phyloP scores from a whole-genome alignment of 2,797 vertebrate genomes.

The Myotis myotis region DNA sequence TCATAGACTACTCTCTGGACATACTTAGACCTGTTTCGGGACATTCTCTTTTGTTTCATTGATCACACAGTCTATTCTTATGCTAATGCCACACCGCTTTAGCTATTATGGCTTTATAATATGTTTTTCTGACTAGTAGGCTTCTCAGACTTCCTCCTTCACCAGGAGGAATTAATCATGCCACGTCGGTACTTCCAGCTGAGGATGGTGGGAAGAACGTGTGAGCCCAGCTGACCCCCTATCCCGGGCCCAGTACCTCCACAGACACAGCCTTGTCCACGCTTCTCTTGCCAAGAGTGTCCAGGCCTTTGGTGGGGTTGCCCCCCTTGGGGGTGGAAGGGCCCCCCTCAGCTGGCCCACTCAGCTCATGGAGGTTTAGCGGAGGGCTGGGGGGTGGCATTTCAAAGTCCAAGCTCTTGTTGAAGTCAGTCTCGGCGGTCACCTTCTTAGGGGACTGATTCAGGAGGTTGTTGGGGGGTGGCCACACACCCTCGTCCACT shows the following conservation, averaged over 20 bases:
- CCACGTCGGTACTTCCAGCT: not conserved
- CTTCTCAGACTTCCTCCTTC: not conserved
- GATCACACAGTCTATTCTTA: not conserved
- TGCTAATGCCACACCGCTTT: not conserved
- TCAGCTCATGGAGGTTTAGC: conserved; percentile 90
- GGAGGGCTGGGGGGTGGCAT: conserved; percentile 90
- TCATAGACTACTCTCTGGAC: not conserved
- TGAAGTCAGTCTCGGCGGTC: conserved; percentile 86
- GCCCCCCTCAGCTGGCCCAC: conserved; percentile 77
- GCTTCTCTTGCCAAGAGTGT: conserved; percentile 89
- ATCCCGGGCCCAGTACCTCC: conserved; percentile 85
- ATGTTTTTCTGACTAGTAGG: not conserved
- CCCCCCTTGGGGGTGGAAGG: conserved; percentile 83
- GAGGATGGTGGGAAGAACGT: not conserved
- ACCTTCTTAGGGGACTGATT: conserved; percentile 91
- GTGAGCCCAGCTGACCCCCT: not conserved
- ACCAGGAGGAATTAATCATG: not conserved
- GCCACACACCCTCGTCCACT: conserved; percentile 93
- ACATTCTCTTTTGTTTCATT: not conserved
- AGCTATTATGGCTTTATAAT: not conserved
- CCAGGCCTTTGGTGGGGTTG: conserved; percentile 85
- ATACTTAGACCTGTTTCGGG: not conserved
- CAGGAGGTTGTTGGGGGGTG: conserved; percentile 88
- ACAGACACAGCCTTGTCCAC: conserved; percentile 93
- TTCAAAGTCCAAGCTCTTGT: conserved; percentile 92